These are phyloP conservation scores for Lycophotia porphyrea DNA, from an alignment of 2,888 invertebrate species.

Conservation along the genomic window DNA sequence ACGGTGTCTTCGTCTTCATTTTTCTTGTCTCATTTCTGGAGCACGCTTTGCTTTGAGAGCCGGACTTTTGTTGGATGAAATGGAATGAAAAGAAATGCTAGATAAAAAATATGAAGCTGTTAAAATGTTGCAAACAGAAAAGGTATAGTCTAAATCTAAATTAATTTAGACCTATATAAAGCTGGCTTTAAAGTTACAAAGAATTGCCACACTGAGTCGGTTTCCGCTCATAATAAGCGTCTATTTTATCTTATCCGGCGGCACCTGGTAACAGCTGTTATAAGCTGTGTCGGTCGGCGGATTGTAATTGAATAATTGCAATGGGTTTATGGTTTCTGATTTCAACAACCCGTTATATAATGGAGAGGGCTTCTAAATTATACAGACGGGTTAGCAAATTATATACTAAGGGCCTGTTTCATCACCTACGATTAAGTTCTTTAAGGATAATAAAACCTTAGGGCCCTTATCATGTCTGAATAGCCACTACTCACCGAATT, in stretches of 20 bases:
- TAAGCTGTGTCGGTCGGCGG: slow-evolving; percentile 29
- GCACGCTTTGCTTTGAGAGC: slow-evolving; percentile 10
- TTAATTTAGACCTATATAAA: slow-evolving; percentile 1
- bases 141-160: not conserved
- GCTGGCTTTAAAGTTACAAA: slow-evolving; percentile 19
- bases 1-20: slow-evolving; percentile 32
- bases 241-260: slow-evolving; percentile 48
- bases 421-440: not conserved
- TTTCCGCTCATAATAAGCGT: slow-evolving; percentile 45
- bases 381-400: not conserved
- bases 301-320: slow-evolving; percentile 45
- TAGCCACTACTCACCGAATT: too few species aligned
- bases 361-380: not conserved
- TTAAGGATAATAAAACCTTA: too few species aligned
- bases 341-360: not conserved
- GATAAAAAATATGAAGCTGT: not conserved
- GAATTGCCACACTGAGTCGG: slow-evolving; percentile 31
- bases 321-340: slow-evolving; percentile 24
- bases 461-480: too few species aligned
- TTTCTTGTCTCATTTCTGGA: slow-evolving; percentile 22
- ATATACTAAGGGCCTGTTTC: not conserved
- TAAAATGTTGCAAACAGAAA: not conserved
- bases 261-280: slow-evolving; percentile 49
- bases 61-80: not conserved
- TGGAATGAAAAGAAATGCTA: not conserved